Percentiles rank a stretch among this genome's conserved stretches.
phyloP scores from a whole-genome alignment of 64 coral and sea anemone species.

The Montipora sp. region DNA sequence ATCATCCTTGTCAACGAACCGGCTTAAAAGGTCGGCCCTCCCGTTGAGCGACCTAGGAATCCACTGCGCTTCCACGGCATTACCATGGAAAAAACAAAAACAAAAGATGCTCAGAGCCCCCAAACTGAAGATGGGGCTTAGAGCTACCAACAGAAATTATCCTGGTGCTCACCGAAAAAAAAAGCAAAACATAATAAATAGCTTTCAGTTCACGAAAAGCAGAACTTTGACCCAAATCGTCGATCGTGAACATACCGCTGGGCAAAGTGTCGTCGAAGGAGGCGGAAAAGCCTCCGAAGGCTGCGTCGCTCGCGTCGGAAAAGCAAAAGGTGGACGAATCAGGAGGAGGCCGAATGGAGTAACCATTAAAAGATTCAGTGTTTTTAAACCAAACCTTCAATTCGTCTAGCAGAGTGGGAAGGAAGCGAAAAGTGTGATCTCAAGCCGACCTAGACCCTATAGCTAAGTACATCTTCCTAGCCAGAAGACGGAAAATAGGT shows the following conservation, averaged over 20 bases:
- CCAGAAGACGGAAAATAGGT: no score
- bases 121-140: background rate
- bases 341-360: background rate
- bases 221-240: background rate
- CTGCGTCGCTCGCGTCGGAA: background rate
- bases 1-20: conserved; percentile 33
- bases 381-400: no score
- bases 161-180: background rate
- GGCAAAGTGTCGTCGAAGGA: background rate
- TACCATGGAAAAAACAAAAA: conserved; percentile 18
- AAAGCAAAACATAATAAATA: background rate
- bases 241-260: background rate
- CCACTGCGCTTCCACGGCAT: conserved; percentile 17
- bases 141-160: conserved; percentile 31
- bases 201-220: background rate
- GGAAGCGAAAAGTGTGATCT: no score
- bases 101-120: conserved; percentile 20
- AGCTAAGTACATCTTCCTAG: no score
- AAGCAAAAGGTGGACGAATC: background rate
- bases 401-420: no score
- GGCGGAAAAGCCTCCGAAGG: background rate
- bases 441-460: no score
- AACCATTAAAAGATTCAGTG: background rate
- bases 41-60: conserved; percentile 31
- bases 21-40: conserved; percentile 32